These are phyloP conservation scores for Acrocephalus scirpaceus DNA, from an alignment of 2,797 vertebrate species.

Conservation along the genomic window DNA sequence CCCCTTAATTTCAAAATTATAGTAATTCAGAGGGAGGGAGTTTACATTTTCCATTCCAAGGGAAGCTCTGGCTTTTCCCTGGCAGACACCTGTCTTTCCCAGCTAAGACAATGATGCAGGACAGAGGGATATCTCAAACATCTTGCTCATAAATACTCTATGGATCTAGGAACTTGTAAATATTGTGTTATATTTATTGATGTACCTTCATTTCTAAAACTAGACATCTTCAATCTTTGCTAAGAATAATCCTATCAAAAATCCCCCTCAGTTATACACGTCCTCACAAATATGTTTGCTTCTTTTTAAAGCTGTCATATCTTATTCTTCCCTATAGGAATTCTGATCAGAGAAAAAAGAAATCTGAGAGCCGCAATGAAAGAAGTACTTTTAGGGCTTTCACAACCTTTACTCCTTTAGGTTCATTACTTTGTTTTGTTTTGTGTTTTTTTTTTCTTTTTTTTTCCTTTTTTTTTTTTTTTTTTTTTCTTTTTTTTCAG, in stretches of 20 bases:
- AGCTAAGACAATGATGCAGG: background rate
- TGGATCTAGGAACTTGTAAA: background rate
- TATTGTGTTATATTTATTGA: background rate
- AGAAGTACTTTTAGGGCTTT: background rate
- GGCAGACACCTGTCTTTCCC: too few relatives aligned
- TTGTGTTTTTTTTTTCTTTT: background rate
- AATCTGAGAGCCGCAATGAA: background rate
- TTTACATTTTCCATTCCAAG: too few relatives aligned
- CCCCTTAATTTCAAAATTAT: too few relatives aligned
- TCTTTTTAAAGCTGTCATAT: background rate
- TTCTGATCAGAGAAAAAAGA: background rate
- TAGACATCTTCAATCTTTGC: background rate
- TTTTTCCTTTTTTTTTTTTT: too few relatives aligned
- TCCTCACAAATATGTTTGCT: background rate
- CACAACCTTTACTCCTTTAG: background rate
- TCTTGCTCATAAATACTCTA: background rate
- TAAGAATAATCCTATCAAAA: background rate
- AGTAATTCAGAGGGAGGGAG: too few relatives aligned
- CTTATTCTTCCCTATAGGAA: background rate
- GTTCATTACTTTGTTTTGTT: background rate
- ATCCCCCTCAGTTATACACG: accelerated
- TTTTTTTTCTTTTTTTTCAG: background rate
- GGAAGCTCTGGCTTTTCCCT: too few relatives aligned
- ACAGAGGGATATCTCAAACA: background rate
- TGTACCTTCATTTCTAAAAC: background rate